Conservation (phyloP, 2,888 invertebrate species). For the Nomada hirtipes region DNA sequence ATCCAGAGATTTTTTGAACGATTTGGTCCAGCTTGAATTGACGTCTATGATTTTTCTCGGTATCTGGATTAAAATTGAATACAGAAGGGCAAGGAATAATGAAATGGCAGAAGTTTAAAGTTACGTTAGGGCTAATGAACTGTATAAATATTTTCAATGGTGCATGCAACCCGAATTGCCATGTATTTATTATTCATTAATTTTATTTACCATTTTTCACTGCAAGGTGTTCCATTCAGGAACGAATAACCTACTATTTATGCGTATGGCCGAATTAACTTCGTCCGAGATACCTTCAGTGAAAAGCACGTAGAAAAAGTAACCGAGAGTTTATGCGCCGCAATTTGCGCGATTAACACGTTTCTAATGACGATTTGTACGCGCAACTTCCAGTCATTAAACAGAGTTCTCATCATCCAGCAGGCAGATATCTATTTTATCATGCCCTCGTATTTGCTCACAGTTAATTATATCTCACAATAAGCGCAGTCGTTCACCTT, state of each 20-base stretch:
- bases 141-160: too few species aligned
- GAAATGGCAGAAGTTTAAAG: too few species aligned
- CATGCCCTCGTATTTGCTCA: conserved; percentile 4
- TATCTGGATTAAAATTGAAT: too few species aligned
- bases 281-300: background rate
- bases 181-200: too few species aligned
- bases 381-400: background rate
- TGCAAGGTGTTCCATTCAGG: background rate
- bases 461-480: conserved; percentile 15
- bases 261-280: background rate
- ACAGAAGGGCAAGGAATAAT: too few species aligned
- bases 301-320: background rate
- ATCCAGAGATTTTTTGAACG: too few species aligned
- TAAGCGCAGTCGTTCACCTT: background rate
- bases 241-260: background rate
- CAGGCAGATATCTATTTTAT: conserved; percentile 13
- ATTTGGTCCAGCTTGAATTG: too few species aligned
- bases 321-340: conserved; percentile 1
- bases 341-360: conserved; percentile 11
- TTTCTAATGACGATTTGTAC: conserved; percentile 21
- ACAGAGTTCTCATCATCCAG: background rate
- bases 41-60: too few species aligned
- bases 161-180: too few species aligned
- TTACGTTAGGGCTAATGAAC: too few species aligned
- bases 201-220: too few species aligned